Evolutionary conservation across 2,797 vertebrate genomes (phyloP), one percentile per base, ranked within the genome.

Genomic region (Catostomus latipinnis): DNA sequence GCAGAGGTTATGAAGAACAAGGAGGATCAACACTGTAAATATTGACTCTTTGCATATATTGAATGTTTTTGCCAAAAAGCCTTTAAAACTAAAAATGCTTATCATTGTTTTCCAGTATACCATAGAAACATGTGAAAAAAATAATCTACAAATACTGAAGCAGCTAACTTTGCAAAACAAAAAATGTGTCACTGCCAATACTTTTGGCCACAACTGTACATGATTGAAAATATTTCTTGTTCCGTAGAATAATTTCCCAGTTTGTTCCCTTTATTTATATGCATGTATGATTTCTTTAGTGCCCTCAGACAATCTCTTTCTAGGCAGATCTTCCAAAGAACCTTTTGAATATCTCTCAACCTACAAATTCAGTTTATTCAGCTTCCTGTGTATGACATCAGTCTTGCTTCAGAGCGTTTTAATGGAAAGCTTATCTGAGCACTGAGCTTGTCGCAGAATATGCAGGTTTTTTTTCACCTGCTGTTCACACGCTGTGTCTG

Each of bases 381-480:
- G n/a, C 13, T 61, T 69, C 18, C 66, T 1, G 2, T 50, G 22
- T 5, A 43, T 69, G 65, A 69, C 46, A 56, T 75, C 61, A 56
- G 49, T 65, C 34, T 16, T 50, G 2, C 8, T 45, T 18, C 16
- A n/a, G 18, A 56, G 52, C 34, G 43, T 45, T 43, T 81, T 67
- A 8, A 18, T 12, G 18, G 74, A 43, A 49, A 13, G 69, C 79
- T 69, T 56, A 72, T 76, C 83, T 84, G 76, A 86, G 71, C 57
- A 14, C 78, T 65, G 34, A 34, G 34, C 34, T 34, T 34, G 34
- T 34, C 34, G 62, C 46, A 65, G 62, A 78, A 66, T 43, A 66
- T 57, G 13, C 49, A 58, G 50, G 46, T 54, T 34, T 16, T 61
- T 78, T 81, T 69, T 71, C 82, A 84, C 81, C 82, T 85, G 75